Percentiles rank a stretch among this genome's conserved stretches.
Evolutionary conservation across 2,113 vertebrate genomes (phyloP).

Genomic region (Myiopsitta monachus): DNA sequence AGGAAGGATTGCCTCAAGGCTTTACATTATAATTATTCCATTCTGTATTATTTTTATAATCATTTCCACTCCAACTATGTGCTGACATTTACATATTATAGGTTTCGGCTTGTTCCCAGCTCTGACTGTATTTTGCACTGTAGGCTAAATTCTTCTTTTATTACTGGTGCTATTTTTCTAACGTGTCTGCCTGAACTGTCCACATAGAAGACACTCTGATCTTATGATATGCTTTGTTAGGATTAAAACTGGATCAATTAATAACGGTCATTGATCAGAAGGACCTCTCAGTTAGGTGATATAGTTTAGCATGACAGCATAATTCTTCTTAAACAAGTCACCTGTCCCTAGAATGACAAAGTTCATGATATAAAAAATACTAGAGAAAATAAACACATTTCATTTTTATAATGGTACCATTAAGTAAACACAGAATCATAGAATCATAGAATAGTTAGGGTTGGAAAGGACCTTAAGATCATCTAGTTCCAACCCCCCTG

Average conservation of each 20-base stretch:
- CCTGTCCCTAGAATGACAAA: neutral
- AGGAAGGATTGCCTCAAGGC: slow-evolving; percentile 22
- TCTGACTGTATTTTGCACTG: slow-evolving; percentile 32
- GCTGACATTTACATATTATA: slow-evolving; percentile 31
- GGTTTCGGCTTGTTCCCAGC: slow-evolving; percentile 51
- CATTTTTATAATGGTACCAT: neutral
- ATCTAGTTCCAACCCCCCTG: too few relatives aligned
- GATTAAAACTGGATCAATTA: slow-evolving; percentile 19
- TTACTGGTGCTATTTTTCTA: slow-evolving; percentile 2
- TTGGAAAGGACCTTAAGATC: too few relatives aligned
- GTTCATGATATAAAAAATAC: neutral
- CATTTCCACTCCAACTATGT: slow-evolving; percentile 32
- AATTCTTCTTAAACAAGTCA: slow-evolving; percentile 1
- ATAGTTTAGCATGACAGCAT: neutral
- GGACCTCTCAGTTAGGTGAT: neutral
- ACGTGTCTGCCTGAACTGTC: neutral
- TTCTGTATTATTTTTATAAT: slow-evolving; percentile 39
- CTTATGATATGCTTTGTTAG: slow-evolving; percentile 1
- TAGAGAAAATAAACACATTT: neutral
- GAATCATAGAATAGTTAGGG: too few relatives aligned
- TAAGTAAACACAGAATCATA: too few relatives aligned
- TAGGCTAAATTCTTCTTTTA: slow-evolving; percentile 48
- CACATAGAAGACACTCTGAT: neutral
- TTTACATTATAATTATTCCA: slow-evolving; percentile 33
- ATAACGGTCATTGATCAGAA: slow-evolving; percentile 45